phyloP scores from a whole-genome alignment of 2,888 invertebrate genomes.

The Perithous albicinctus region DNA sequence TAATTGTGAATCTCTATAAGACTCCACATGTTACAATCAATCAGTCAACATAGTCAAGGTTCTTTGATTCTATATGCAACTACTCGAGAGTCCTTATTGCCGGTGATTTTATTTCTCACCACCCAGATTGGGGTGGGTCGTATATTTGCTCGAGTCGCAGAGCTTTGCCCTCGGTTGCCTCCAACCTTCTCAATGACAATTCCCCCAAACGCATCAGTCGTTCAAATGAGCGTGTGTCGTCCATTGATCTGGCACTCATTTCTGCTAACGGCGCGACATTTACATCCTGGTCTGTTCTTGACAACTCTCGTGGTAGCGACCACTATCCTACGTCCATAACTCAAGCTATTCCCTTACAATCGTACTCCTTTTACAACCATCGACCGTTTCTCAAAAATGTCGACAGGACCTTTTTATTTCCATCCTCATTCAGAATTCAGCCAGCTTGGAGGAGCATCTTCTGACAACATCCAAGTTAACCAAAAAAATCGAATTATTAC shows the following conservation, averaged over 20 bases:
- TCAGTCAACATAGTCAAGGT: neutral
- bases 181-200: neutral
- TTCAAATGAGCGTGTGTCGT: neutral
- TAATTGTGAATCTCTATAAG: constrained; percentile 1
- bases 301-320: neutral
- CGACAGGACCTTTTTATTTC: neutral
- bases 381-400: neutral
- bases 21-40: neutral
- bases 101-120: neutral
- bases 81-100: neutral
- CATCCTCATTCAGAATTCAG: neutral
- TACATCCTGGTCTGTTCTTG: neutral
- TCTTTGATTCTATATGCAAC: neutral
- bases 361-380: neutral
- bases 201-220: neutral
- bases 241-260: neutral
- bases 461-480: neutral
- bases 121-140: neutral
- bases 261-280: neutral
- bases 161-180: neutral
- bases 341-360: neutral
- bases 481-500: neutral
- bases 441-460: neutral
- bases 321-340: neutral
- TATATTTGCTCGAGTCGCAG: neutral